Base-by-base conservation (phyloP, 2,113 vertebrate genomes). In the Cairina moschata region DNA sequence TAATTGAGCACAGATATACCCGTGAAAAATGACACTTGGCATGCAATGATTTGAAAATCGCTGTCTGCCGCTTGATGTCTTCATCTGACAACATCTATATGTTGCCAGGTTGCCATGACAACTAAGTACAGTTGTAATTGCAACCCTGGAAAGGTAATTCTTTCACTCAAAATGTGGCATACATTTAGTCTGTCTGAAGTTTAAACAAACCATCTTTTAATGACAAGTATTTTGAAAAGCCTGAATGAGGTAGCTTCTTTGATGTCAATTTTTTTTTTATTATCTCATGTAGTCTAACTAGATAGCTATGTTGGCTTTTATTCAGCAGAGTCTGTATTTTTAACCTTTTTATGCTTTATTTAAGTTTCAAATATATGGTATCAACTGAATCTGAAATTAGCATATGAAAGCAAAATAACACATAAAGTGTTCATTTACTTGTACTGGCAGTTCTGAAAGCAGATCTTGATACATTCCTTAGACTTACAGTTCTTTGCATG, bases 51-150 rank as follows among this genome's bases (percentile, higher is more conserved):
- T 98, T 94, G 95, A 95, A 97, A 97, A 91, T 90, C 82, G 3
- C 91, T 97, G 90, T 97, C 97, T 97, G 95, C 83, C 96, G 93
- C 96, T 97, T 97, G 95, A 97, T 95, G 93, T 97, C 96, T 98
- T 98, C 95, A 97, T 98, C 97, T 98, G 97, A 97, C 96, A 98
- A 97, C 97, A 98, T 98, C 97, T 98, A 97, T 97, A 97, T 95
- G 97, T 98, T 98, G 95, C 95, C 94, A 88, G 91, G 92, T 98
- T 98, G 84, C 97, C 97, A 97, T 98, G 98, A 95, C 97, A 98
- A 98, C 98, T 97, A 97, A 98, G 96, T 97, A 98, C 89, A 91
- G 90, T 96, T 94, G 97, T 98, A 98, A 98, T 98, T 98, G 98
- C 97, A 97, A 97, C 93, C 96, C 96, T 94, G 88, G 96, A 98